Percentiles rank a stretch among this genome's conserved stretches.
phyloP scores from a whole-genome alignment of 2,113 vertebrate species.

The Heterocephalus glaber region DNA sequence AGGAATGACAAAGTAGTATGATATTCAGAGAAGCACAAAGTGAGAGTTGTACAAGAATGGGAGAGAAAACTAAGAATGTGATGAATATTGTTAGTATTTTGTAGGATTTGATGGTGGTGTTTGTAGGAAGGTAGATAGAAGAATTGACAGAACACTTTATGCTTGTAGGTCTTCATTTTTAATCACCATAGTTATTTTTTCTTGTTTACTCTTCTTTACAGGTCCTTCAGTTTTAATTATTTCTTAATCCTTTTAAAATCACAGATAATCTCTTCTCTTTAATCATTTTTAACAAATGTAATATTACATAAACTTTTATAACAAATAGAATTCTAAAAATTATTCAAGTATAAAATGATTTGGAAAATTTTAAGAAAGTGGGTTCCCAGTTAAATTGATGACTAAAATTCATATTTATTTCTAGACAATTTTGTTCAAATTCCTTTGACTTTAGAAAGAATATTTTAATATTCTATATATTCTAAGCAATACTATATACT shows the following conservation, averaged over 20 bases:
- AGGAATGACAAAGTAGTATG: not conserved
- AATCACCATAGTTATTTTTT: not conserved
- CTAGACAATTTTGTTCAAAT: not conserved
- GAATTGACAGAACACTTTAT: not conserved
- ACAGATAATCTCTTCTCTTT: conserved; percentile 32
- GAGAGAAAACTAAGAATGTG: not conserved
- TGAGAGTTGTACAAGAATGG: not conserved
- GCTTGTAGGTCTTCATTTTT: not conserved
- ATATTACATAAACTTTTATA: conserved; percentile 35
- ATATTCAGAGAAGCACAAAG: conserved; percentile 12
- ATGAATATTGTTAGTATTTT: not conserved
- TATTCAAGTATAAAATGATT: conserved; percentile 30
- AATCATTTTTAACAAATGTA: not conserved
- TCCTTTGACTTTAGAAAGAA: not conserved
- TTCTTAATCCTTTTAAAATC: not conserved
- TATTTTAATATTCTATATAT: conserved; percentile 15
- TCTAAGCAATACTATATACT: not conserved
- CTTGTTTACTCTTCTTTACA: not conserved
- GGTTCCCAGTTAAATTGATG: conserved; percentile 17
- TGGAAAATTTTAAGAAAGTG: conserved; percentile 37
- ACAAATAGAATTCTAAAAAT: conserved; percentile 4
- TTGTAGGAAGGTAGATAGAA: not conserved
- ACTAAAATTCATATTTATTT: conserved; percentile 43
- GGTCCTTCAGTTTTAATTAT: not conserved
- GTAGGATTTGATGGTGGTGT: not conserved